Conservation (phyloP, 1,140 invertebrate genomes). For the Chelonus insularis region DNA sequence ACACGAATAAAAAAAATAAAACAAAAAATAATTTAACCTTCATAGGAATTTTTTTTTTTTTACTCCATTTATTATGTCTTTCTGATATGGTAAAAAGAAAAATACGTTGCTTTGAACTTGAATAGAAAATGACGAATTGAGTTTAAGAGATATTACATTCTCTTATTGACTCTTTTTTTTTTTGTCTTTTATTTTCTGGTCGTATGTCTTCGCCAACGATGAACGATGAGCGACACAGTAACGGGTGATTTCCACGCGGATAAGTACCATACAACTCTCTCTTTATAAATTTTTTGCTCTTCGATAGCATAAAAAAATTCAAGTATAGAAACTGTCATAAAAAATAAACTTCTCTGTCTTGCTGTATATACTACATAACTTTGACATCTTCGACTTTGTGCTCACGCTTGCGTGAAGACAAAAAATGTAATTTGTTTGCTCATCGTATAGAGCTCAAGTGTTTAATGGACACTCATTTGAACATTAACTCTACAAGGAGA, state of each 20-base stretch:
- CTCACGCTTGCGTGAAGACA: conserved; percentile 1
- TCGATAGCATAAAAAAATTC: not conserved
- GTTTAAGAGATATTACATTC: too few species aligned
- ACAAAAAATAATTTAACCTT: too few species aligned
- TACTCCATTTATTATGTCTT: too few species aligned
- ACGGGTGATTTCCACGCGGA: conserved; percentile 1
- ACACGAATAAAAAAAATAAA: conserved; percentile 1
- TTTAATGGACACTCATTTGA: conserved; percentile 1
- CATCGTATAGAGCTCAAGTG: not conserved
- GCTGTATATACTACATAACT: too few species aligned
- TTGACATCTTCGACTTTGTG: not conserved
- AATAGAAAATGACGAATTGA: too few species aligned
- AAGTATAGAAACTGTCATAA: not conserved
- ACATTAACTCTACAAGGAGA: too few species aligned
- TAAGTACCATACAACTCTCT: conserved; percentile 2
- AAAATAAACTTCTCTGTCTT: not conserved
- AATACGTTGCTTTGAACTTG: too few species aligned
- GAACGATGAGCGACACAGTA: not conserved
- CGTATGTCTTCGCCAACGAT: not conserved
- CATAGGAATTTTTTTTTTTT: too few species aligned
- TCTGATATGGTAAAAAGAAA: too few species aligned
- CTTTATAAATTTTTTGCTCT: conserved; percentile 5
- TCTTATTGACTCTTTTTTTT: not conserved
- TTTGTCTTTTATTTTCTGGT: not conserved
- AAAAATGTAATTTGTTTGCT: conserved; percentile 8